These are phyloP conservation scores for Bujurquina vittata DNA, from an alignment of 2,113 vertebrate genomes.

Conservation along the genomic window DNA sequence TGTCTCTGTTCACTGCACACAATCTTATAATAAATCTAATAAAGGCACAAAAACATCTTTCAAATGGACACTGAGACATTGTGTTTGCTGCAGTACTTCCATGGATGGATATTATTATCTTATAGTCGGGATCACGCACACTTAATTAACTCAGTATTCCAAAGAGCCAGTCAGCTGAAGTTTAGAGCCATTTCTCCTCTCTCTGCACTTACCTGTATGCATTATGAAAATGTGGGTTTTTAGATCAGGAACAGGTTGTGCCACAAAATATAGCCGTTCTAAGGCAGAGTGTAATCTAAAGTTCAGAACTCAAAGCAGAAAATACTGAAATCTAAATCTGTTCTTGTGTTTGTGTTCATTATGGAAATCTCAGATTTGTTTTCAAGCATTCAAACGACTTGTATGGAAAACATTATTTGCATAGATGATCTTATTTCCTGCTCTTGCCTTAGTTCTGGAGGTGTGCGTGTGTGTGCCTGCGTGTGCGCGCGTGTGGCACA, in stretches of 20 bases:
- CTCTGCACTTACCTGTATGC: not conserved
- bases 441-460: too few relatives aligned
- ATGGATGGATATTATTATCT: not conserved
- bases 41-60: too few relatives aligned
- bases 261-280: not conserved
- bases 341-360: not conserved
- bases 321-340: not conserved
- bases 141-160: not conserved
- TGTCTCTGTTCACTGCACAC: too few relatives aligned
- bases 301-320: not conserved
- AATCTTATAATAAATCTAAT: too few relatives aligned
- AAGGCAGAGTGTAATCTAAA: not conserved
- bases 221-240: not conserved
- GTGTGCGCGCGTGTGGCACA: not conserved
- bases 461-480: not conserved
- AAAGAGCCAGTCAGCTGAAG: not conserved
- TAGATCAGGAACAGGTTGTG: not conserved
- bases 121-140: not conserved
- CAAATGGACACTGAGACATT: too few relatives aligned
- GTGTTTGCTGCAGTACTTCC: too few relatives aligned
- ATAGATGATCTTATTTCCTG: not conserved
- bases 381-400: conserved; percentile 6
- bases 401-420: conserved; percentile 1
- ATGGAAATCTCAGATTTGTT: not conserved
- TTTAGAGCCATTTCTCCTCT: not conserved